Evolutionary conservation across 2,888 invertebrate species (phyloP), one percentile per base, ranked within the genome.

Genomic region (Drosophila rellima): DNA sequence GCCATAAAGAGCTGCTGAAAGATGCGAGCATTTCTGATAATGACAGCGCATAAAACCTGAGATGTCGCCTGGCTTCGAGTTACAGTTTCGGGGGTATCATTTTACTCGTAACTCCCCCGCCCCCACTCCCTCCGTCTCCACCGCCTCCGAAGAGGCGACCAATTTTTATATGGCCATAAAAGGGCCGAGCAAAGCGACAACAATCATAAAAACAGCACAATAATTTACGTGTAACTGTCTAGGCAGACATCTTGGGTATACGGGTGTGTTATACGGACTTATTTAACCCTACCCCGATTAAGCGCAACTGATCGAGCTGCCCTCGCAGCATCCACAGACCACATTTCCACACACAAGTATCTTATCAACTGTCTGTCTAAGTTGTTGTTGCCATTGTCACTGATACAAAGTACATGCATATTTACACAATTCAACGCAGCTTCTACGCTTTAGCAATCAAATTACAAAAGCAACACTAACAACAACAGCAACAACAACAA

Each of bases 361-460:
- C 83, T 83, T 82, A 82, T 82, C 83, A 70, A 63, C 1, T 31
- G 56, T 51, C 59, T 72, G 50, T 40, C 45, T 39, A 0, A 26
- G 51, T 26, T 57, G 39, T 50, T 72, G 61, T 57, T 57, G 55
- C 20, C 50, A 52, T 61, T 79, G 71, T 79, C 52, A 56, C 63
- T 63, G 82, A 83, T 83, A 84, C 82, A 82, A 79, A 82, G 82
- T 74, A 84, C 84, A 86, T 78, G 82, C 76, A 83, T 86, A 84
- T 84, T 84, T 84, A 84, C 86, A 84, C 86, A 85, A 86, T 80
- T 85, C 70, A 67, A 77, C 70, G 83, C 80, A 85, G 84, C 84
- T 86, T 86, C 84, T 84, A 83, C 84, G 84, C 84, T 84, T 84
- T 85, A 86, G 86, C 84, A 84, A 84, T 84, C 86, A 84, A 86